Base-by-base conservation (phyloP, 2,113 vertebrate species). In the Corapipo altera region DNA sequence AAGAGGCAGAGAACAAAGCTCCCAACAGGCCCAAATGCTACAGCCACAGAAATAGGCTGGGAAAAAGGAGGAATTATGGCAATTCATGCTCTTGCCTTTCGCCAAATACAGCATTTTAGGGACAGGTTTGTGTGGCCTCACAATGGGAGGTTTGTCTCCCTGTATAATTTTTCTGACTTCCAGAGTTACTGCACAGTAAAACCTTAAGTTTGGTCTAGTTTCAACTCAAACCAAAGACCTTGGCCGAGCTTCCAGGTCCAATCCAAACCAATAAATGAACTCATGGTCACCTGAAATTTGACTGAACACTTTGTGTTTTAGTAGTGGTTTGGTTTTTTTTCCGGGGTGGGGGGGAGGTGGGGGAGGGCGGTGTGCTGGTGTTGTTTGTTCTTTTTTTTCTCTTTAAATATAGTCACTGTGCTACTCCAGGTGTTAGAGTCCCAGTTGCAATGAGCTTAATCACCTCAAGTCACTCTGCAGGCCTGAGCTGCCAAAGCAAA, bases 401-500 rank as follows among this genome's bases (percentile, higher is more conserved):
- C 52, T 87, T 87, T 46, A 71, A 91, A 71, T 1, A 1, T 12
- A 67, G n/a, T 46, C 39, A 59, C 69, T 80, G 32, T 39, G 54
- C 22, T 44, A 18, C 26, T 59, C 30, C 52, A 82, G 80, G 80
- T 91, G 73, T 55, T 51, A 44, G 72, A 73, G 33, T 39, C 51
- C 33, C 12, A 74, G 75, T 4, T 84, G 35, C 70, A 92, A 67
- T 17, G 28, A 44, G 33, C 37, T 66, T 91, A 74, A 89, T 52
- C 23, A 41, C 48, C 86, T 91, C 35, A 64, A 84, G 65, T 32
- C 18, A 37, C 51, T 64, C 57, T 46, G 74, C 33, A 44, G 26
- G 51, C 35, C 57, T 64, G 27, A 84, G 65, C 73, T 89, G 95
- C 73, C 73, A 95, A 92, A 96, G 39, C 11, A 94, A 94, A 92